phyloP scores from a whole-genome alignment of 2,888 invertebrate genomes.

The Psylliodes chrysocephalus region DNA sequence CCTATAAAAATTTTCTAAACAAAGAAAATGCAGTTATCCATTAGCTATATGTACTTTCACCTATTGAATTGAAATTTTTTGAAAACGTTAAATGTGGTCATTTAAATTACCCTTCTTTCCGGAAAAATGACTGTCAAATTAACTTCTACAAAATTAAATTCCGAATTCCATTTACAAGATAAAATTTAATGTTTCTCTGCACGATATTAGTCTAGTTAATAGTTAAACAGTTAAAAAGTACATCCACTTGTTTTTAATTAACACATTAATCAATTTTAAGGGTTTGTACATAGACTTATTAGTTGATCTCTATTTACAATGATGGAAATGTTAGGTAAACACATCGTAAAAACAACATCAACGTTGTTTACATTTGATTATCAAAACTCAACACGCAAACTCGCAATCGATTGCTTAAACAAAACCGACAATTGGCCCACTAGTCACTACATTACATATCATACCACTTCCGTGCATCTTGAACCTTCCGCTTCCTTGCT shows the following conservation, averaged over 20 bases:
- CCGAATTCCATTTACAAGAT: no score
- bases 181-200: not conserved
- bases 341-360: conserved; percentile 14
- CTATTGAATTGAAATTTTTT: no score
- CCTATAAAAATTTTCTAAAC: no score
- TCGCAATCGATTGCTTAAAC: conserved; percentile 22
- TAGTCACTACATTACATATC: conserved; percentile 11
- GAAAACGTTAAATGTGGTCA: no score
- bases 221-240: not conserved
- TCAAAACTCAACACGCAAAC: conserved; percentile 21
- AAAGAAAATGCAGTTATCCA: no score
- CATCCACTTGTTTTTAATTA: not conserved
- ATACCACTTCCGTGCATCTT: not conserved
- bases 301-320: conserved; percentile 17
- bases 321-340: conserved; percentile 20
- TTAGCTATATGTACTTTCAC: no score
- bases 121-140: no score
- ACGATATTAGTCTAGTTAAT: no score
- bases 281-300: conserved; percentile 6
- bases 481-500: not conserved
- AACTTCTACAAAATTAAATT: no score
- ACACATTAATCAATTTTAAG: conserved; percentile 17
- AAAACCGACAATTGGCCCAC: conserved; percentile 21
- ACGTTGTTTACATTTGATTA: conserved; percentile 21
- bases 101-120: no score